phyloP scores from a whole-genome alignment of 2,113 vertebrate species.

The Sardina pilchardus region DNA sequence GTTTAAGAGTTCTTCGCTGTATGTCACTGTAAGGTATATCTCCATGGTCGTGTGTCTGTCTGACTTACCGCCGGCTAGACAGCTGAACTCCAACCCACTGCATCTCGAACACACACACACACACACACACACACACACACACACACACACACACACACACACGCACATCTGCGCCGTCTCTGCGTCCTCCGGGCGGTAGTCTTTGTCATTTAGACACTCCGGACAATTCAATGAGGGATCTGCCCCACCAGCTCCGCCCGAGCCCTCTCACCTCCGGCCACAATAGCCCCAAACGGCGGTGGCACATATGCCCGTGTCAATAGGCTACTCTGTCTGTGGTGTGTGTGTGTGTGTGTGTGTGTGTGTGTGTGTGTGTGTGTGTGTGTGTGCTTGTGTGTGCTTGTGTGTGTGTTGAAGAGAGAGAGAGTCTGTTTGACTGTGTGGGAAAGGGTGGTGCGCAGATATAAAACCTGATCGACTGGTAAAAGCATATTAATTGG shows the following conservation, averaged over 20 bases:
- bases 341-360: neutral
- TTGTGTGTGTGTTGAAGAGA: neutral
- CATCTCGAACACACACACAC: neutral
- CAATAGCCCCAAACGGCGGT: constrained; percentile 69
- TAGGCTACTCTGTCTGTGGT: constrained; percentile 22
- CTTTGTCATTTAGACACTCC: constrained; percentile 12
- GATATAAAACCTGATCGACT: neutral
- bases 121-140: neutral
- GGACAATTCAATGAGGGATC: neutral
- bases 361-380: constrained; percentile 29
- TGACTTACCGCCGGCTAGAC: neutral
- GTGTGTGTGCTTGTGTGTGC: too few relatives aligned
- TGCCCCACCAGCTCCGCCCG: neutral
- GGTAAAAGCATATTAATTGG: constrained; percentile 11
- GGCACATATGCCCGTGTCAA: constrained; percentile 65
- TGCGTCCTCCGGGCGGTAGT: neutral
- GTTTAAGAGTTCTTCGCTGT: neutral
- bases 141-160: neutral
- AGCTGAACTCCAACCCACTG: neutral
- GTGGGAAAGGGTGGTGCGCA: neutral
- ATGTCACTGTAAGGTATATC: neutral
- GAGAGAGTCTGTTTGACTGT: neutral
- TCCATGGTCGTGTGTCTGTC: too few relatives aligned
- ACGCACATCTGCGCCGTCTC: constrained; percentile 12
- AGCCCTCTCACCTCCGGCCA: constrained; percentile 46